Evolutionary conservation across 2,888 invertebrate genomes (phyloP).

Genomic region (Andrena marginata): DNA sequence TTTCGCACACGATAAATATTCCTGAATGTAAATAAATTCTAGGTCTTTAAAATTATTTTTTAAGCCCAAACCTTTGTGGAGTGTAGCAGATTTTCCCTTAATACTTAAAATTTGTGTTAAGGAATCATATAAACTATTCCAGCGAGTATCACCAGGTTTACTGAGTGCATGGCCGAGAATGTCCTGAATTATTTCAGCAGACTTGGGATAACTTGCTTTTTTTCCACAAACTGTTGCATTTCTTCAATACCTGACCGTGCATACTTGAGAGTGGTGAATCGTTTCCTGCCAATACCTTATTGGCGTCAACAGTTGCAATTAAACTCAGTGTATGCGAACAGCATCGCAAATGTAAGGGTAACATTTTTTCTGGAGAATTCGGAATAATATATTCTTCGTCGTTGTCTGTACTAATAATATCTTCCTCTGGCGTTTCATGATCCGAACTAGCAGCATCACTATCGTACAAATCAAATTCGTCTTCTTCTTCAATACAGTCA

Average conservation of each 20-base stretch:
- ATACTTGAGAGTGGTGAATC: not conserved
- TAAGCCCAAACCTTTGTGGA: not conserved
- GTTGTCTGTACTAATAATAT: not conserved
- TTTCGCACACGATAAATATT: not conserved
- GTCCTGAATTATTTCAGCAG: not conserved
- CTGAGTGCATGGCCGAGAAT: not conserved
- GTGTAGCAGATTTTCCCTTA: too few relatives aligned
- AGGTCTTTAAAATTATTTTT: not conserved
- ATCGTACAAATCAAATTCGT: not conserved
- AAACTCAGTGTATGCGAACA: not conserved
- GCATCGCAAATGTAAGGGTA: not conserved
- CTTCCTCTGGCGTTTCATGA: not conserved
- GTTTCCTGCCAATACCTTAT: not conserved
- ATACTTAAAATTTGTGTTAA: too few relatives aligned
- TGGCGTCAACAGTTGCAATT: not conserved
- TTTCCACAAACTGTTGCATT: too few relatives aligned
- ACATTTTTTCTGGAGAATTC: not conserved
- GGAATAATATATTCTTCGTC: not conserved
- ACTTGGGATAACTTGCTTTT: too few relatives aligned
- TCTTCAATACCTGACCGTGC: not conserved
- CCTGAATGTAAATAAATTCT: not conserved
- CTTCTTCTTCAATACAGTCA: not conserved
- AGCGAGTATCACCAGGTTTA: slow-evolving; percentile 1
- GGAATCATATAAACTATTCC: not conserved
- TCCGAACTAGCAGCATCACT: not conserved